Conservation (phyloP, 2,113 vertebrate genomes). For the Poeciliopsis retropinna region DNA sequence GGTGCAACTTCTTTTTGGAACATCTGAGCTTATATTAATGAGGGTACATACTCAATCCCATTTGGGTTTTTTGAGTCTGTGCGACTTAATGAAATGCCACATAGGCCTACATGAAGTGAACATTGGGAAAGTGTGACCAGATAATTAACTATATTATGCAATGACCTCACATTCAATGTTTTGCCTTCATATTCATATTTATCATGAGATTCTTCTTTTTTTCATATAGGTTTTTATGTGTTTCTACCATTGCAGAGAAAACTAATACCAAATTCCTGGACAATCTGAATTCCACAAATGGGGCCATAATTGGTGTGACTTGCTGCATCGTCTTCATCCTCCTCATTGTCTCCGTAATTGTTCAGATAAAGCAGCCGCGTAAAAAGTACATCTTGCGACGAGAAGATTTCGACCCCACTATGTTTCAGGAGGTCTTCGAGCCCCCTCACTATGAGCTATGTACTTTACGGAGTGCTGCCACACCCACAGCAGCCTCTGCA, state of each 20-base stretch:
- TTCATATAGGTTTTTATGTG: slow-evolving; percentile 4
- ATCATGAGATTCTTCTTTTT: neutral
- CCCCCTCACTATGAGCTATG: slow-evolving; percentile 97
- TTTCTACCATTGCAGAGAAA: slow-evolving; percentile 82
- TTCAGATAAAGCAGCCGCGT: slow-evolving; percentile 98
- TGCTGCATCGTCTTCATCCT: slow-evolving; percentile 97
- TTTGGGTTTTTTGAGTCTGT: neutral
- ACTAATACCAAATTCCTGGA: slow-evolving; percentile 94
- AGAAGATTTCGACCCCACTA: slow-evolving; percentile 95
- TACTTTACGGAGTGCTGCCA: slow-evolving; percentile 87
- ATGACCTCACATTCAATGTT: neutral
- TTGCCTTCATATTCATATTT: neutral
- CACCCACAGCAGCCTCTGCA: slow-evolving; percentile 81
- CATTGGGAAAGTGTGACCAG: neutral
- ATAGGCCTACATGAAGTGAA: neutral
- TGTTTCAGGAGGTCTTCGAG: slow-evolving; percentile 98
- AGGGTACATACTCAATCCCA: neutral
- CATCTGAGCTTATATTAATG: neutral
- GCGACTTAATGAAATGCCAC: neutral
- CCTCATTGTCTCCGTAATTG: slow-evolving; percentile 92
- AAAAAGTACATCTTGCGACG: slow-evolving; percentile 96
- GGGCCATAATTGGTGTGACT: slow-evolving; percentile 95
- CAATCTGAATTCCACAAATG: slow-evolving; percentile 97
- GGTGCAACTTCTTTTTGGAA: neutral
- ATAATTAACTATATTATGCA: too few relatives aligned